These are phyloP conservation scores for Drosophila pruinosa DNA, from an alignment of 1,140 invertebrate genomes.

Conservation along the genomic window DNA sequence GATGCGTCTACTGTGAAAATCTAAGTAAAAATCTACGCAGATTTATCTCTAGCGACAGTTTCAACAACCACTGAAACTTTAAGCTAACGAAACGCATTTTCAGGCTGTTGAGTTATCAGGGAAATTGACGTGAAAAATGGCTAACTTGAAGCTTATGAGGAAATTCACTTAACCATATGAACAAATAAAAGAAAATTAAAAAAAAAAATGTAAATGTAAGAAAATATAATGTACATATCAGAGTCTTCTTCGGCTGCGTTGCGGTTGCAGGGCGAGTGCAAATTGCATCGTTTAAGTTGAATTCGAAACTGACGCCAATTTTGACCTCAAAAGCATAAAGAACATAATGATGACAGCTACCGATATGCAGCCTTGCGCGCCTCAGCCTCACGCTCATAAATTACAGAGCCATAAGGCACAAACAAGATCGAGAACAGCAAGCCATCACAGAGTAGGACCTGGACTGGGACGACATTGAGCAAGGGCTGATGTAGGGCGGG, in stretches of 20 bases:
- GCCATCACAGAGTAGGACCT: background rate
- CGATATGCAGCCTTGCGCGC: conserved; percentile 55
- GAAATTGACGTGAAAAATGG: conserved; percentile 16
- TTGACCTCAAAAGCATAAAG: conserved; percentile 60
- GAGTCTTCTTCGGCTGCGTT: background rate
- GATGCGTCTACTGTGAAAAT: conserved; percentile 49
- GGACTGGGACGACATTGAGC: background rate
- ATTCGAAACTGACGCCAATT: conserved; percentile 32
- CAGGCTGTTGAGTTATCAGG: conserved; percentile 9
- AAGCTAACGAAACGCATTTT: conserved; percentile 19
- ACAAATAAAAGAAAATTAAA: background rate
- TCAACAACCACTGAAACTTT: conserved; percentile 50
- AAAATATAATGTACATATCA: background rate
- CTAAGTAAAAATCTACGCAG: conserved; percentile 65
- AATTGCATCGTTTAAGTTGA: conserved; percentile 23
- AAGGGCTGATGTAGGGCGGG: background rate
- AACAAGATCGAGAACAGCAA: conserved; percentile 46
- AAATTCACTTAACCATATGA: background rate
- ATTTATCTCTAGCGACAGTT: conserved; percentile 66
- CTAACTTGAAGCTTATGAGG: background rate
- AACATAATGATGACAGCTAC: conserved; percentile 76
- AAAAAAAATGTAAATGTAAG: background rate
- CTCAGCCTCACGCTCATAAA: conserved; percentile 46
- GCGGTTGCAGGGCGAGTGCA: background rate
- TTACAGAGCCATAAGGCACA: conserved; percentile 72